Conservation (phyloP, 2,888 invertebrate genomes). For the Drosophila hamatofila region DNA sequence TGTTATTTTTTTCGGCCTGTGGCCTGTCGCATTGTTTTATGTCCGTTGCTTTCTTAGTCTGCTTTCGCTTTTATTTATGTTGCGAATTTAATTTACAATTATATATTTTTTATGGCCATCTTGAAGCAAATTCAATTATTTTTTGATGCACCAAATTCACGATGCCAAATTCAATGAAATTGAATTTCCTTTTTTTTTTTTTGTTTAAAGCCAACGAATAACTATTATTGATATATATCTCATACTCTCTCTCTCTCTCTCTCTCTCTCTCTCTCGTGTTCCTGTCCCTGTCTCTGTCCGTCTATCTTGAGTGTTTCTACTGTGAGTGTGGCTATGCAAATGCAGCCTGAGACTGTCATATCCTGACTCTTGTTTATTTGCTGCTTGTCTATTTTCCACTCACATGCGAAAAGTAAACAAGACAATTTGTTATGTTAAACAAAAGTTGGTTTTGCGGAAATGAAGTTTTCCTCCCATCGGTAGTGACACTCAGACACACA, state of each 20-base stretch:
- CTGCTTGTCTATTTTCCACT: constrained; percentile 50
- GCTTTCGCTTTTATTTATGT: constrained; percentile 54
- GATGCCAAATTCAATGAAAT: constrained; percentile 55
- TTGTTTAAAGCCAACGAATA: constrained; percentile 25
- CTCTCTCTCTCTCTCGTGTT: not conserved
- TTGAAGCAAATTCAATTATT: constrained; percentile 65
- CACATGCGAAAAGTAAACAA: constrained; percentile 74
- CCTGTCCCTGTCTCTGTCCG: not conserved
- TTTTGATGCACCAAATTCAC: constrained; percentile 45
- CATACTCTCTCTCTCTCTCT: not conserved
- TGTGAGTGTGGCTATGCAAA: constrained; percentile 42
- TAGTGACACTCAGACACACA: constrained; percentile 58
- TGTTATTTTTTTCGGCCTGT: constrained; percentile 61
- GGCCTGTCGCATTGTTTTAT: constrained; percentile 31
- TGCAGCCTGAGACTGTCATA: constrained; percentile 40
- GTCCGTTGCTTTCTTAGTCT: not conserved
- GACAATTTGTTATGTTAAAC: constrained; percentile 81
- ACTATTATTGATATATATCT: not conserved
- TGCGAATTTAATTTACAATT: constrained; percentile 78
- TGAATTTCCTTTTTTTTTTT: constrained; percentile 24
- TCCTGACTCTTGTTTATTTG: constrained; percentile 14
- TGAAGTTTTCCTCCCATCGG: constrained; percentile 74
- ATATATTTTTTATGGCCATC: constrained; percentile 59
- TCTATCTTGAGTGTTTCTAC: not conserved
- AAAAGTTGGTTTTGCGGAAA: constrained; percentile 81